Evolutionary conservation across 2,113 vertebrate genomes (phyloP).

Genomic region (Onychostoma macrolepis): DNA sequence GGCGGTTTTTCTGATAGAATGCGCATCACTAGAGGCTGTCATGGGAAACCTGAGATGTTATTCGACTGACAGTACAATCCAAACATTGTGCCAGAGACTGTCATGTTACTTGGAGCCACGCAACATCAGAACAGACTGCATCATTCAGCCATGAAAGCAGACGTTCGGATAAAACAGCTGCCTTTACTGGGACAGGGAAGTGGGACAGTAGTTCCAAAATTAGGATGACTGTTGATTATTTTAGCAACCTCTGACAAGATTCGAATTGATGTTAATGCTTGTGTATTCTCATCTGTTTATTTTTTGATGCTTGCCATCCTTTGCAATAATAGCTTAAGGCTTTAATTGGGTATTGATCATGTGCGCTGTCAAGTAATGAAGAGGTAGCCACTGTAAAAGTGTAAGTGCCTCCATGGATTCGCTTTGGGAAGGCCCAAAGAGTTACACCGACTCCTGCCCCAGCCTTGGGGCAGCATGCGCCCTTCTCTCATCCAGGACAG

Average conservation of each 20-base stretch:
- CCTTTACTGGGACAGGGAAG: conserved; percentile 69
- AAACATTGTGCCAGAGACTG: conserved; percentile 21
- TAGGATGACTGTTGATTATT: conserved; percentile 64
- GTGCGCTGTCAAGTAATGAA: conserved; percentile 1
- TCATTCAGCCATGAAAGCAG: conserved; percentile 56
- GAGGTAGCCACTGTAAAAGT: neutral
- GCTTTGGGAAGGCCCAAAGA: conserved; percentile 52
- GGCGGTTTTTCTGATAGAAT: conserved; percentile 26
- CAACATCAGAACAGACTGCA: conserved; percentile 55
- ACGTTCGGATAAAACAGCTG: conserved; percentile 54
- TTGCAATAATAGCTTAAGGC: neutral
- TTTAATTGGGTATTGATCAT: neutral
- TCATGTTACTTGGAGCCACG: neutral
- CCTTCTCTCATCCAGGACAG: conserved; percentile 63
- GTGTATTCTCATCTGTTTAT: conserved; percentile 21
- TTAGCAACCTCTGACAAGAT: conserved; percentile 59
- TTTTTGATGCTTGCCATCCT: neutral
- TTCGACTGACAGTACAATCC: conserved; percentile 28
- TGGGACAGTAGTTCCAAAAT: conserved; percentile 67
- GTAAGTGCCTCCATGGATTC: conserved; percentile 16
- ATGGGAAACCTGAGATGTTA: conserved; percentile 34
- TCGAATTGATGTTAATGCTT: conserved; percentile 65
- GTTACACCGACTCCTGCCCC: conserved; percentile 62
- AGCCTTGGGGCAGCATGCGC: conserved; percentile 63
- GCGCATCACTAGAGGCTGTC: conserved; percentile 26